A percentile compares a stretch with the other conserved stretches of the same genome.
Conservation (phyloP, 2,797 vertebrate species). For the Helostoma temminkii region DNA sequence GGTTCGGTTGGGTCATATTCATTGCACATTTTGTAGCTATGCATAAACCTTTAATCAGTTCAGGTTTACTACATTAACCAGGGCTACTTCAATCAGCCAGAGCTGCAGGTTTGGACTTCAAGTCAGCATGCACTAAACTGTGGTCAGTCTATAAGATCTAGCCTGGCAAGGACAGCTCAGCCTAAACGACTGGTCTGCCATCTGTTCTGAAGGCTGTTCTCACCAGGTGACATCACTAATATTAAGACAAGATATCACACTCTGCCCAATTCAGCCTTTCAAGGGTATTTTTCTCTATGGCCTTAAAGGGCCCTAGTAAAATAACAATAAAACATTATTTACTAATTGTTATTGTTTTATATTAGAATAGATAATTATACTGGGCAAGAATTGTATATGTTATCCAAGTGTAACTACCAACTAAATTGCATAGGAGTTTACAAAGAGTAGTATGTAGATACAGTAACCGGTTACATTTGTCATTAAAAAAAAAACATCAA, state of each 20-base stretch:
- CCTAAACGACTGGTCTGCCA: constrained; percentile 71
- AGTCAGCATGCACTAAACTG: constrained; percentile 43
- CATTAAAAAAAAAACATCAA: no score
- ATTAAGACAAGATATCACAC: constrained; percentile 64
- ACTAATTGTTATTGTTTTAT: background rate
- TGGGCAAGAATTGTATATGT: background rate
- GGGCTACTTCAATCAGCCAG: constrained; percentile 12
- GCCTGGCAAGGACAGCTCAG: constrained; percentile 61
- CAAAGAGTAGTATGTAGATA: background rate
- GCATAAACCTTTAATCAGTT: background rate
- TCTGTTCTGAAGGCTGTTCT: constrained; percentile 71
- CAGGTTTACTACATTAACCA: background rate
- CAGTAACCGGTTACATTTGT: no score
- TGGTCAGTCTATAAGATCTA: constrained; percentile 60
- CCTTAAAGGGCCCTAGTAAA: constrained; percentile 7
- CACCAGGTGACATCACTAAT: constrained; percentile 72
- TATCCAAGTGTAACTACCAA: background rate
- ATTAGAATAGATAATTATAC: constrained; percentile 1
- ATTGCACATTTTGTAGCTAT: background rate
- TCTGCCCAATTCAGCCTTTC: constrained; percentile 68
- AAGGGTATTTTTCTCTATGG: constrained; percentile 31
- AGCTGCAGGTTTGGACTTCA: constrained; percentile 21
- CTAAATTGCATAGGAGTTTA: background rate
- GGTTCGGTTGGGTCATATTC: background rate
- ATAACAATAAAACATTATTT: background rate